phyloP scores from a whole-genome alignment of 2,113 vertebrate genomes.

The Vireo altiloquus region DNA sequence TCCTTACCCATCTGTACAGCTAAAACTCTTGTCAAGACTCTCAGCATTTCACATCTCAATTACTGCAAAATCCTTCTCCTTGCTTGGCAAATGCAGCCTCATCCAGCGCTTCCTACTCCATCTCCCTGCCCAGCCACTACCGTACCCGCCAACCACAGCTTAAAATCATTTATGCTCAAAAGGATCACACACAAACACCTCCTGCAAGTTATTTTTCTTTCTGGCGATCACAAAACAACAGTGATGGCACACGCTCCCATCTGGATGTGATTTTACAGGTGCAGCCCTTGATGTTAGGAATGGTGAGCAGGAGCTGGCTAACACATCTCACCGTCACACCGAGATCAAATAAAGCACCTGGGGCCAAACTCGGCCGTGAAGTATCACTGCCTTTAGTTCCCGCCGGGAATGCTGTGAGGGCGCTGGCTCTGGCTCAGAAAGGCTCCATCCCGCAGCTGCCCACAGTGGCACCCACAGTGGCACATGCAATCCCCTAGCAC shows the following conservation, averaged over 20 bases:
- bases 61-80: slow-evolving; percentile 67
- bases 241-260: neutral
- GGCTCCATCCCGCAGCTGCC: fast-evolving
- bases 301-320: neutral
- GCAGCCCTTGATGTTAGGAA: neutral
- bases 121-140: slow-evolving; percentile 55
- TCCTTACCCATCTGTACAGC: slow-evolving; percentile 69
- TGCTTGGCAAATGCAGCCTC: slow-evolving; percentile 61
- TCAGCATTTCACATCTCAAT: slow-evolving; percentile 69
- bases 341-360: neutral
- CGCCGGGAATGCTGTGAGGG: neutral
- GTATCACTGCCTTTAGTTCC: neutral
- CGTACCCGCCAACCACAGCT: slow-evolving; percentile 51
- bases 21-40: slow-evolving; percentile 70
- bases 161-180: slow-evolving; percentile 53
- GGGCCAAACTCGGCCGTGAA: neutral
- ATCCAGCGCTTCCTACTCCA: slow-evolving; percentile 52
- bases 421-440: neutral
- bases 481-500: neutral
- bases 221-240: neutral
- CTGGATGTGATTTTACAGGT: neutral
- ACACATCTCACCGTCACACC: neutral
- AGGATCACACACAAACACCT: slow-evolving; percentile 47
- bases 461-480: neutral
- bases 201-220: slow-evolving; percentile 6